These are phyloP conservation scores for Dipodomys merriami DNA, from an alignment of 2,113 vertebrate species.

Conservation along the genomic window DNA sequence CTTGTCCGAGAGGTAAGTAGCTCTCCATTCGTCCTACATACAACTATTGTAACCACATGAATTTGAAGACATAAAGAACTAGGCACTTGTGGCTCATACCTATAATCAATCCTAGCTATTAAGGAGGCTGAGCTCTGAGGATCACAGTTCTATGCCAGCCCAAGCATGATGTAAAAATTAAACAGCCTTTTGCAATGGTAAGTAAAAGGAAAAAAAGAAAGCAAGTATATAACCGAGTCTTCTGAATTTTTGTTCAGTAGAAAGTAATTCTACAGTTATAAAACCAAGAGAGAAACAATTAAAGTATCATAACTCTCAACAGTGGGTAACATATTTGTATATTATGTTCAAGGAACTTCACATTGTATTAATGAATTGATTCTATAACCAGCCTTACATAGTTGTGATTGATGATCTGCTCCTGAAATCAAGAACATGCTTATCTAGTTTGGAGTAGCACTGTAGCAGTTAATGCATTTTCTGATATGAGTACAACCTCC, in stretches of 20 bases:
- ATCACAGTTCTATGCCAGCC: too few species aligned
- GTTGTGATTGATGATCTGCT: constrained; percentile 26
- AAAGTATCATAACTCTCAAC: background rate
- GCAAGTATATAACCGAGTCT: background rate
- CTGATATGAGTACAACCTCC: constrained; percentile 10
- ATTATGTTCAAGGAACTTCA: background rate
- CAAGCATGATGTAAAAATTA: background rate
- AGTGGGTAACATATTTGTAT: background rate
- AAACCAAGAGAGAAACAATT: background rate
- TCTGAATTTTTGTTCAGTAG: constrained; percentile 2
- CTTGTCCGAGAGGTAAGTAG: background rate
- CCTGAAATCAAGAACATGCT: constrained; percentile 54
- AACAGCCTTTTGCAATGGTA: constrained; percentile 25
- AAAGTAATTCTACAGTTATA: constrained; percentile 37
- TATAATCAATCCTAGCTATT: too few species aligned
- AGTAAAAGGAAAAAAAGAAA: background rate
- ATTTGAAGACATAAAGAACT: background rate
- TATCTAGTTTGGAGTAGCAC: constrained; percentile 36
- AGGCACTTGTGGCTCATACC: too few species aligned
- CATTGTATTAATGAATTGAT: background rate
- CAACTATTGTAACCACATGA: background rate
- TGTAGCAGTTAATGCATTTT: background rate
- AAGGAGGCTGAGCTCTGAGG: too few species aligned
- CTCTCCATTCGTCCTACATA: too few species aligned
- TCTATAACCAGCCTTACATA: background rate